Base-by-base conservation (phyloP, 2,888 invertebrate genomes). In the Rhopalosiphum nymphaeae region DNA sequence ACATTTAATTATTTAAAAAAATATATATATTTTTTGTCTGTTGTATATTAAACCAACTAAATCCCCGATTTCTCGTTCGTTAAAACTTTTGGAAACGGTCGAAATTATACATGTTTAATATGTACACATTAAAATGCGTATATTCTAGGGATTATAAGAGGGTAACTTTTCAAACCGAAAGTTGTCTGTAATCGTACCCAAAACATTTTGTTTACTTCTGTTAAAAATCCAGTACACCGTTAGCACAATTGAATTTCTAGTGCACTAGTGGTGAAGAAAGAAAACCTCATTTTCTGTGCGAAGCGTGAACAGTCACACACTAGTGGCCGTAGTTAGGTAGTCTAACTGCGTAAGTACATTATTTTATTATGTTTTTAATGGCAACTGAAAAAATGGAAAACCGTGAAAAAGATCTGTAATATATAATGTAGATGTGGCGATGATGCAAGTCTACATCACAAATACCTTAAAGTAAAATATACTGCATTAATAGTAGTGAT, bases 81-180 rank as follows among this genome's bases (percentile, higher is more conserved):
- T 29, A 42, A 56, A 84, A 91, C 84, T 91, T 91, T 85, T 56
- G 9, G 11, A 11, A 44, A 84, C 56, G 9, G 36, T 29, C 42
- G 84, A 78, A 44, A 57, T 78, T 78, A 78, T 78, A 78, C 36
- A 78, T 78, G 78, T 78, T 78, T 78, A 78, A 78, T 78, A 78
- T 78, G 78, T 78, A 78, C n/a, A 49, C 88, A 78, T n/a, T 89
- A 89, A 42, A 56, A 53, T 56, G 13, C 21, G 56, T 53, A 53
- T 36, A 36, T 36, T 89, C 36, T n/a, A n/a, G 91, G 53, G 84
- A 84, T 91, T 92, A 92, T 61, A 92, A 86, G 57, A 29, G 61
- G n/a, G 3, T 86, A 57, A 86, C 86, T 86, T 86, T 86, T 11
- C 46, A 7, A 56, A 44, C 10, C 44, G 4, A 91, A 85, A 86